phyloP scores from a whole-genome alignment of 1,140 invertebrate genomes.

The Drosophila serrata region DNA sequence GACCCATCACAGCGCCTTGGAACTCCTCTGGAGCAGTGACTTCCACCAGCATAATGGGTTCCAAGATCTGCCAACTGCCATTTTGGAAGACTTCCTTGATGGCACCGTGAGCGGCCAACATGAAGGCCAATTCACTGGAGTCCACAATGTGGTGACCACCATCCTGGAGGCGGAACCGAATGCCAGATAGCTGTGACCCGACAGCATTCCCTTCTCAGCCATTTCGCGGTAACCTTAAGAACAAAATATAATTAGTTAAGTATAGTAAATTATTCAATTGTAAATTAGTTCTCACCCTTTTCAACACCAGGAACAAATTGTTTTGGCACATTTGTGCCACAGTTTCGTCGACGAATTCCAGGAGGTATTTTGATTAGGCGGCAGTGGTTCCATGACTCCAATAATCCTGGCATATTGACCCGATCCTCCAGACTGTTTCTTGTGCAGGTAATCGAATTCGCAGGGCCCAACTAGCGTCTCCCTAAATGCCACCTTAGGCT shows the following conservation, averaged over 20 bases:
- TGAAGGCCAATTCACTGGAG: slow-evolving; percentile 97
- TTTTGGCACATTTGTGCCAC: slow-evolving; percentile 97
- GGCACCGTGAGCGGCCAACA: slow-evolving; percentile 94
- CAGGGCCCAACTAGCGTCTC: slow-evolving; percentile 91
- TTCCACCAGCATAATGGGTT: slow-evolving; percentile 99
- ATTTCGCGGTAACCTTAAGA: slow-evolving; percentile 86
- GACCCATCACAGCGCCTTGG: slow-evolving; percentile 91
- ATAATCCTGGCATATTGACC: slow-evolving; percentile 97
- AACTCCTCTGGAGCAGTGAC: slow-evolving; percentile 95
- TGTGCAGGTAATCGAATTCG: slow-evolving; percentile 98
- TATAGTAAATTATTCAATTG: not conserved
- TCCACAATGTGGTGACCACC: slow-evolving; percentile 98
- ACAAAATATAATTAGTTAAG: not conserved
- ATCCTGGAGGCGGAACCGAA: slow-evolving; percentile 94
- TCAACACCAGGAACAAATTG: slow-evolving; percentile 96
- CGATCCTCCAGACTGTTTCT: slow-evolving; percentile 98
- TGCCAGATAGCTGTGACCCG: slow-evolving; percentile 95
- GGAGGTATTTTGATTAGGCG: slow-evolving; percentile 92
- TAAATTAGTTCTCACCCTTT: slow-evolving; percentile 87
- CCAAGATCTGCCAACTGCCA: slow-evolving; percentile 96
- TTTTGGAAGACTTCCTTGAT: slow-evolving; percentile 94
- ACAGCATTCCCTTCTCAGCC: slow-evolving; percentile 90
- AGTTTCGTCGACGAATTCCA: slow-evolving; percentile 97
- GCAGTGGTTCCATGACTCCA: slow-evolving; percentile 96
- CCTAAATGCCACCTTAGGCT: slow-evolving; percentile 97